These are phyloP conservation scores for Cataglyphis rosenhaueri DNA, from an alignment of 2,888 invertebrate genomes.

Conservation along the genomic window DNA sequence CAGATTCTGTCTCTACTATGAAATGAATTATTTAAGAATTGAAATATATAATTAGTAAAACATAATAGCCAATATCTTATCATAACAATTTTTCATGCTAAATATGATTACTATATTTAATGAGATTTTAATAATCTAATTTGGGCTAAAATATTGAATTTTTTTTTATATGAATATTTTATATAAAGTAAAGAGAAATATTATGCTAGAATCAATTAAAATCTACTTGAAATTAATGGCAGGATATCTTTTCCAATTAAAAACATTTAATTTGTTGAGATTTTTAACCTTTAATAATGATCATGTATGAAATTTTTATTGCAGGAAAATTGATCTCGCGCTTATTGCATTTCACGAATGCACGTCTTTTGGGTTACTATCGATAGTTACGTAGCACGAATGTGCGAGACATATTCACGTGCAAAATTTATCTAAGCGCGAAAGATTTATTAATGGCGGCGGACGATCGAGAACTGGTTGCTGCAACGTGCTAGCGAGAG, in stretches of 20 bases:
- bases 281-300: background rate
- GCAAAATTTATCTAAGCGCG: conserved; percentile 51
- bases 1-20: background rate
- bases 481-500: conserved; percentile 1
- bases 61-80: background rate
- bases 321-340: background rate
- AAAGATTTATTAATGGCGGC: conserved; percentile 61
- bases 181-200: background rate
- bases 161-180: background rate
- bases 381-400: background rate
- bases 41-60: background rate
- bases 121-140: background rate
- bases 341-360: background rate
- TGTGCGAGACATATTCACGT: conserved; percentile 25
- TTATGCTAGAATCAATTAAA: background rate
- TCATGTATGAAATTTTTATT: conserved; percentile 2
- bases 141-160: background rate
- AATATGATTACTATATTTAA: background rate
- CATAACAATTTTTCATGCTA: background rate
- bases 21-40: background rate
- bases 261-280: background rate
- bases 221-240: background rate
- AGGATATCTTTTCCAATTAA: background rate
- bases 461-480: conserved; percentile 32
- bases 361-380: background rate